Evolutionary conservation across 2,797 vertebrate genomes (phyloP).

Genomic region (Tauraco hartlaubi): DNA sequence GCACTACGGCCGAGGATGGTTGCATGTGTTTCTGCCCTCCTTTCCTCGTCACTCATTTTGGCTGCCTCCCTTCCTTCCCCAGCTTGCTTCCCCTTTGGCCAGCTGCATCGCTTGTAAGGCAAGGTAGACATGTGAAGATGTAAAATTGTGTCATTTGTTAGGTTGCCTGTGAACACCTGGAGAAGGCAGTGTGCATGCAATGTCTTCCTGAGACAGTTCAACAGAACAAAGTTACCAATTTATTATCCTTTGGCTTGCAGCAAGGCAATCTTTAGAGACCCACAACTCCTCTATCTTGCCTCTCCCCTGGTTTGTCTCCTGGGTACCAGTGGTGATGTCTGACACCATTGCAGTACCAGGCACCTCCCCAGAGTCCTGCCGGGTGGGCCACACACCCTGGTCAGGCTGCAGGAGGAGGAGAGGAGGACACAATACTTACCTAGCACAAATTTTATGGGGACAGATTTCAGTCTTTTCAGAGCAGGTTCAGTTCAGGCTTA

Average conservation of each 20-base stretch:
- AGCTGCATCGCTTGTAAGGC: not conserved
- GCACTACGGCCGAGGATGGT: not conserved
- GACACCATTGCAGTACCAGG: not conserved
- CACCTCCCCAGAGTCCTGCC: not conserved
- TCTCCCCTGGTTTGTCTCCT: not conserved
- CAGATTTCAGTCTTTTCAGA: not conserved
- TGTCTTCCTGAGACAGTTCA: not conserved
- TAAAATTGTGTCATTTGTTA: not conserved
- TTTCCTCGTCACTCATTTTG: not conserved
- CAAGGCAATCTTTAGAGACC: not conserved
- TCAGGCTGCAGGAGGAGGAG: not conserved
- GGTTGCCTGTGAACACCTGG: not conserved
- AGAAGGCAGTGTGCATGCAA: not conserved
- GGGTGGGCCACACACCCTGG: fast-evolving
- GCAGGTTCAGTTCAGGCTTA: not conserved
- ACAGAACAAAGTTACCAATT: not conserved
- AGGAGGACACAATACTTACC: not conserved
- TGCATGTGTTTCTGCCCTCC: fast-evolving
- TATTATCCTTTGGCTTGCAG: not conserved
- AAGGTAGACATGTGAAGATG: not conserved
- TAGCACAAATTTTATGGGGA: not conserved
- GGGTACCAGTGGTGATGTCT: fast-evolving
- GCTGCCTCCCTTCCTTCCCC: not conserved
- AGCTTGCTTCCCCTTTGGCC: not conserved
- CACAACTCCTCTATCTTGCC: not conserved